Base-by-base conservation (phyloP, 2,113 vertebrate species). In the Garra rufa region DNA sequence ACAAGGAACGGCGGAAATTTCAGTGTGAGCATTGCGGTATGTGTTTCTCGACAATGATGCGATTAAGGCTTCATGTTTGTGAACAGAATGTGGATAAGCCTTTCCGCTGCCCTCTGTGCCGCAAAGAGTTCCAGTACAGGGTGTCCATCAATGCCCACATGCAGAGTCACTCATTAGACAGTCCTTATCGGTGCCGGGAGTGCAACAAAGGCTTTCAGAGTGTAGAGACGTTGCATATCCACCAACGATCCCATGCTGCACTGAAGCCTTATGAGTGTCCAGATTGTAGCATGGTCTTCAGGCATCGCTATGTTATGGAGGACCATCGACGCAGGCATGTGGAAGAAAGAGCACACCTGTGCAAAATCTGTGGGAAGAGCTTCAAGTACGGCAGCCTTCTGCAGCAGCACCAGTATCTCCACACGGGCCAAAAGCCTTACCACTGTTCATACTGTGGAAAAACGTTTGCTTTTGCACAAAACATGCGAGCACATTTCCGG, bases 381-480 rank as follows among this genome's bases (percentile, higher is more conserved):
- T 97, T 97, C 88, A 96, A 95, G 90, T 95, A 95, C 74, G 92
- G 94, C 89, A 95, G 95, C 50, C 95, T 96, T 85, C 92, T 97
- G 83, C 95, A 96, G 73, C 95, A 96, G 88, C 96, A 97, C 78
- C 95, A 95, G 85, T 95, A 95, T 2, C 93, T 96, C 43, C 96
- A 96, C 89, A 95, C 94, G 0, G 95, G 94, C 1, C 93, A 95
- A 61, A 96, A 96, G 67, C 95, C 95, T 6, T 93, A 93, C 85
- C 91, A 89, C 71, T 90, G 95, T 85, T 77, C 92, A 0, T 87
- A 92, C 74, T 92, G 95, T 59, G 90, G 95, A 9, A 93, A 93
- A 86, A 88, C 30, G 6, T 95, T 95, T 73, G 95, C 95, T 24
- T 94, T 95, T 7, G 92, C 93, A 6, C 93, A 94, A 84, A 95